Conservation (phyloP, 2,113 vertebrate species). For the Brachyhypopomus gauderio region DNA sequence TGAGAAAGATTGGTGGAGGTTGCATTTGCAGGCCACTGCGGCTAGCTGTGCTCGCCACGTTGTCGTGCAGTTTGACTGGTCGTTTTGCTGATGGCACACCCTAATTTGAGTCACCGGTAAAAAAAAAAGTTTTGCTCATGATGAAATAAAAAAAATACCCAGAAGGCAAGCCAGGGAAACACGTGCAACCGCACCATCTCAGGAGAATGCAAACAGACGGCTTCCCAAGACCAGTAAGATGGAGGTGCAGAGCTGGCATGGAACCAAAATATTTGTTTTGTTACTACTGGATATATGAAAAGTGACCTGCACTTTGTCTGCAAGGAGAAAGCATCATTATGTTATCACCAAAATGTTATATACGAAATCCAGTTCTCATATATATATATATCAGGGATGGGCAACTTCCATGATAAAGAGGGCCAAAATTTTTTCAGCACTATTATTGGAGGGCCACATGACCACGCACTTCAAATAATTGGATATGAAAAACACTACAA, state of each 20-base stretch:
- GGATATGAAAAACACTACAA: too few species aligned
- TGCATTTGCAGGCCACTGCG: neutral
- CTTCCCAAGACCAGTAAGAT: neutral
- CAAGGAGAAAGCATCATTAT: neutral
- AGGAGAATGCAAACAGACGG: neutral
- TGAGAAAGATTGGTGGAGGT: neutral
- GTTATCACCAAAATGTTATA: neutral
- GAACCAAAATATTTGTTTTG: neutral
- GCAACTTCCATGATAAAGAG: too few species aligned
- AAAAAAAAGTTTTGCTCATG: neutral
- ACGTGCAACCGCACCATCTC: too few species aligned
- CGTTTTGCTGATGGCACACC: neutral
- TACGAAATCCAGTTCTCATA: neutral
- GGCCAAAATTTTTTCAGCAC: too few species aligned
- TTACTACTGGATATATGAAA: neutral
- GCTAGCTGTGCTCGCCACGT: neutral
- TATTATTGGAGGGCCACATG: too few species aligned
- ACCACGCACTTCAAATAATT: too few species aligned
- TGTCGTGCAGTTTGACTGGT: neutral
- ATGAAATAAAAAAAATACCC: neutral
- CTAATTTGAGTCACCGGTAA: neutral
- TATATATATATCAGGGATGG: too few species aligned
- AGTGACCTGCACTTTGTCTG: conserved; percentile 14
- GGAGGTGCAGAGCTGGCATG: neutral
- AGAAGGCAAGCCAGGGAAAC: neutral